Evolutionary conservation across 2,797 vertebrate genomes (phyloP), one percentile per base, ranked within the genome.

Genomic region (Pogoniulus pusillus): DNA sequence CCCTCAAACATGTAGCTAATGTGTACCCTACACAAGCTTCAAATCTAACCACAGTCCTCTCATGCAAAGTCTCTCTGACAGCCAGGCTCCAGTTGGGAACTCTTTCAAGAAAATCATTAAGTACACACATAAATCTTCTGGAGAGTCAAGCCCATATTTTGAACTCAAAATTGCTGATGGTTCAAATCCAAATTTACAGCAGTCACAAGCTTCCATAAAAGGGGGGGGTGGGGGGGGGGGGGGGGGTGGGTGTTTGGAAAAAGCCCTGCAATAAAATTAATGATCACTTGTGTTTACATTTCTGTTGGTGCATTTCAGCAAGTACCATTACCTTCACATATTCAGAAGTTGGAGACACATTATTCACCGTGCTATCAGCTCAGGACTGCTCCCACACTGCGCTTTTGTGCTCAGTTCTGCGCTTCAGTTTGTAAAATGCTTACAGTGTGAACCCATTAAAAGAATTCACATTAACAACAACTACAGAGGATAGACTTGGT

Each of bases 161-260:
- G 93, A 93, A 94, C 85, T 92, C 81, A 43, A 86, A 86, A 69
- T 85, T 90, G 66, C 51, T 77, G 81, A 80, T 75, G 86, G 85
- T 94, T 86, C 69, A 77, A 77, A 77, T 80, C 85, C 85, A 95
- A 88, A 94, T 90, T 93, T 90, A 78, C 75, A 91, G 76, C 34
- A 69, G 55, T 92, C 71, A 69, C 83, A 93, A 90, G 90, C 43
- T 89, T 90, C 85, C 93, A 95, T 92, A 88, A 90, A 93, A 95
- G 93, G 91, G 0, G 9, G 55, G n/a, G n/a, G n/a, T n/a, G n/a
- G n/a, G n/a, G n/a, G n/a, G n/a, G n/a, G n/a, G n/a, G n/a, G n/a
- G n/a, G n/a, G n/a, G n/a, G n/a, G n/a, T n/a, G n/a, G n/a, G n/a
- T n/a, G n/a, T n/a, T n/a, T n/a, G n/a, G n/a, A n/a, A n/a, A n/a